These are phyloP conservation scores for Napeogenes inachia DNA, from an alignment of 2,888 invertebrate species.

Conservation along the genomic window DNA sequence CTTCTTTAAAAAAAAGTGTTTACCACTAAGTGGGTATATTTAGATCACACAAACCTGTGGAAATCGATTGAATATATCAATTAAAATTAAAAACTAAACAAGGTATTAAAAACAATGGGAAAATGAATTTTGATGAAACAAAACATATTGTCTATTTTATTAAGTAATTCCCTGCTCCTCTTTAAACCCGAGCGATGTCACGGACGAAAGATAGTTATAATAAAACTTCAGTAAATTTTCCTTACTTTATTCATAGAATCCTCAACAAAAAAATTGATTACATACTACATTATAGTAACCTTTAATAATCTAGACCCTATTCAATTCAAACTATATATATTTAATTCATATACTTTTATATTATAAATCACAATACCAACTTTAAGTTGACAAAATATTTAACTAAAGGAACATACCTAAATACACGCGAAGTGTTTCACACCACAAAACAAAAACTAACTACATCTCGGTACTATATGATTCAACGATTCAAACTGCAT, in stretches of 20 bases:
- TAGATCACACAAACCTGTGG: too few species aligned
- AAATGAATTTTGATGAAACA: too few species aligned
- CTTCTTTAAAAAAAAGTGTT: too few species aligned
- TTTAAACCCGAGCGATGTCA: too few species aligned
- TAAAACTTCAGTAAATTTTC: constrained; percentile 43
- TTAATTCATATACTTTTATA: constrained; percentile 65
- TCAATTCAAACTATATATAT: constrained; percentile 64
- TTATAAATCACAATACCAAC: constrained; percentile 75
- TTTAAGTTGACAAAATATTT: constrained; percentile 66
- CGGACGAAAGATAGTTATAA: constrained; percentile 14
- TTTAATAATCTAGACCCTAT: constrained; percentile 63
- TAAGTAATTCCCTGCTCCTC: too few species aligned
- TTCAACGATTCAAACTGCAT: neutral
- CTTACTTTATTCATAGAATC: constrained; percentile 73
- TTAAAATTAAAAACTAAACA: too few species aligned
- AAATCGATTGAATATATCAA: too few species aligned
- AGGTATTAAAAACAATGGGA: too few species aligned
- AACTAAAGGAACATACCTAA: constrained; percentile 46
- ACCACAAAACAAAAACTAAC: constrained; percentile 29
- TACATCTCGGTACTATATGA: constrained; percentile 10
- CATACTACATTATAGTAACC: constrained; percentile 62
- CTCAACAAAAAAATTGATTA: constrained; percentile 70
- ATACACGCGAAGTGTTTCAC: constrained; percentile 40
- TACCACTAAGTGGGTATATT: too few species aligned
- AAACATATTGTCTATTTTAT: too few species aligned